Conservation (phyloP, 2,888 invertebrate genomes). For the Tenthredo distinguenda region DNA sequence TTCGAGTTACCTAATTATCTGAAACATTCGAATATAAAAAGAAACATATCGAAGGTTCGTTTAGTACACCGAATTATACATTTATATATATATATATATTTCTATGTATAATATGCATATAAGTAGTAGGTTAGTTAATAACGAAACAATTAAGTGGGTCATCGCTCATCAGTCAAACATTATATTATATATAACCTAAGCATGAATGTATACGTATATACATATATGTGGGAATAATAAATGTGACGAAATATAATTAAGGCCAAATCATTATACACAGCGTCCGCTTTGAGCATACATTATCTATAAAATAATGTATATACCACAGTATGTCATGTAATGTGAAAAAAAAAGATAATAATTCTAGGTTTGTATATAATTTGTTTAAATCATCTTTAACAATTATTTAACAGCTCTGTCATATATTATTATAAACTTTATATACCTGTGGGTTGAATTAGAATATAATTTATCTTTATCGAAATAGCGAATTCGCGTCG, state of each 20-base stretch:
- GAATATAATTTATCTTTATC: neutral
- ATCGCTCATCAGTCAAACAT: conserved; percentile 18
- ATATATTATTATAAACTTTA: neutral
- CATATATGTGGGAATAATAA: neutral
- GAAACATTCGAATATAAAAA: neutral
- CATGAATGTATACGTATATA: neutral
- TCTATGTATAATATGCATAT: neutral
- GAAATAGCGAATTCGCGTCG: neutral
- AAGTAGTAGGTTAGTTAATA: conserved; percentile 4
- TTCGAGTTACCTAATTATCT: conserved; percentile 21
- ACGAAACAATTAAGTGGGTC: conserved; percentile 11
- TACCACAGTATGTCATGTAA: too few relatives aligned
- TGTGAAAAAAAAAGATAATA: too few relatives aligned
- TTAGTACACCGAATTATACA: neutral
- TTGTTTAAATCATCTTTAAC: neutral
- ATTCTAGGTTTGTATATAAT: too few relatives aligned
- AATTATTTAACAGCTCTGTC: neutral
- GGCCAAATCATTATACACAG: conserved; percentile 1
- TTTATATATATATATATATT: neutral
- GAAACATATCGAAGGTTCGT: neutral
- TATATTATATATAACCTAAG: neutral
- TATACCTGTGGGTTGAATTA: neutral
- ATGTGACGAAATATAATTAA: conserved; percentile 28
- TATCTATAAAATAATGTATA: neutral
- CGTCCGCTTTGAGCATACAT: neutral